Evolutionary conservation across 2,797 vertebrate species (phyloP).

Genomic region (Coilia nasus): DNA sequence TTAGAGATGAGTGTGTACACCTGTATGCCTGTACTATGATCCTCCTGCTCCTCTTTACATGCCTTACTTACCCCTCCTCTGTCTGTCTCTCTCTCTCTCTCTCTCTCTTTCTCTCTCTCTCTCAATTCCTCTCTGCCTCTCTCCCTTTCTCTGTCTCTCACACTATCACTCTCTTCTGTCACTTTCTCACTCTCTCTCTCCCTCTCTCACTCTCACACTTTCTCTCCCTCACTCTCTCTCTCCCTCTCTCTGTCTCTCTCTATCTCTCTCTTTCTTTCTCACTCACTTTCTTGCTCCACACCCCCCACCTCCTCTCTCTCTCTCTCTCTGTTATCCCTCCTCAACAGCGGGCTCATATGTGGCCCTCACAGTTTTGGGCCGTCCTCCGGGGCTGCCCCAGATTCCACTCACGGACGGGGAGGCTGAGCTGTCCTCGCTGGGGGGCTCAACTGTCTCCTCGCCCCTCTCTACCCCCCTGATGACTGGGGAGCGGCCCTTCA

Average conservation of each 20-base stretch:
- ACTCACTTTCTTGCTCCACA: neutral
- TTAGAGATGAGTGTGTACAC: no score
- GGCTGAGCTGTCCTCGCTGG: constrained; percentile 72
- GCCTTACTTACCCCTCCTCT: no score
- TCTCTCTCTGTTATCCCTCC: constrained; percentile 63
- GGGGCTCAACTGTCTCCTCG: constrained; percentile 78
- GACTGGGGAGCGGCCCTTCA: constrained; percentile 71
- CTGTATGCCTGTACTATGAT: no score
- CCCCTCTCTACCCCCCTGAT: constrained; percentile 79
- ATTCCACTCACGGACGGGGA: constrained; percentile 83
- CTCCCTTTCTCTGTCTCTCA: constrained; percentile 36
- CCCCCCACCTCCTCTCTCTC: neutral
- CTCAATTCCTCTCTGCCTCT: neutral
- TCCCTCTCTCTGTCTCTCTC: neutral
- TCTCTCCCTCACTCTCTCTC: neutral
- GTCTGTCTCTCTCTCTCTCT: no score
- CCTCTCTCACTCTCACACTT: neutral
- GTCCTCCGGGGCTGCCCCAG: constrained; percentile 90
- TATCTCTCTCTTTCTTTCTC: no score
- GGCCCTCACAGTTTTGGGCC: constrained; percentile 94
- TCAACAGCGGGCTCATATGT: constrained; percentile 93
- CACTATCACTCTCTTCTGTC: neutral
- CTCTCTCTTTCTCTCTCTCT: no score
- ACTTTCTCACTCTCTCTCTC: neutral
- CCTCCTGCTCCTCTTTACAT: no score